Percentiles rank a stretch among this genome's conserved stretches.
Conservation (phyloP, 2,797 vertebrate species). For the Balearica regulorum region DNA sequence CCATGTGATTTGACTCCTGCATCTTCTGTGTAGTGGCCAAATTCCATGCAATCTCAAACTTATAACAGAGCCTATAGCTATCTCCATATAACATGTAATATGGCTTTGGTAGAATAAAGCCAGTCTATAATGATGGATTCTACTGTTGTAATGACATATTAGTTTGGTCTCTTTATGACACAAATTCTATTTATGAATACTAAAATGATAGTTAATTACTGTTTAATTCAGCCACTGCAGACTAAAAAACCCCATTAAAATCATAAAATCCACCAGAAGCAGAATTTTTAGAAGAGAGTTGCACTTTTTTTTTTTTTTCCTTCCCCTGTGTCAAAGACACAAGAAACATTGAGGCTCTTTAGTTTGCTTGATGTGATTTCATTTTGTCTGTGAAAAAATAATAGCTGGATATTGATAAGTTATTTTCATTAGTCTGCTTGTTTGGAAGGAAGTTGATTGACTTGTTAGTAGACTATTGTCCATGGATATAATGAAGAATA, state of each 20-base stretch:
- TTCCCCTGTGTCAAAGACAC: not conserved
- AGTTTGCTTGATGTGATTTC: not conserved
- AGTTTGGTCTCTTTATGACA: not conserved
- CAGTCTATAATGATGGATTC: not conserved
- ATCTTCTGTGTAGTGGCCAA: not conserved
- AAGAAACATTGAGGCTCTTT: not conserved
- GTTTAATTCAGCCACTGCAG: not conserved
- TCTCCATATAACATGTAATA: not conserved
- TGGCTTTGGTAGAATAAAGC: not conserved
- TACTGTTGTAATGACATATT: not conserved
- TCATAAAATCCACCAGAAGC: slow-evolving; percentile 14
- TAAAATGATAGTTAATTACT: not conserved
- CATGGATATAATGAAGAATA: not conserved
- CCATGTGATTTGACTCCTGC: not conserved
- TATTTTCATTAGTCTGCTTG: slow-evolving; percentile 1
- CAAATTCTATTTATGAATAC: not conserved
- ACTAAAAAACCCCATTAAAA: not conserved
- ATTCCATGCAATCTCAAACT: not conserved
- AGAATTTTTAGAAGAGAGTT: slow-evolving; percentile 29
- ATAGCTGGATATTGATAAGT: not conserved
- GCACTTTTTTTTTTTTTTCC: not conserved
- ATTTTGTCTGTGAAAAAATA: not conserved
- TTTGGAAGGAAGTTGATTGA: not conserved
- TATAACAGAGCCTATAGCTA: not conserved
- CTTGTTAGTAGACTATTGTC: slow-evolving; percentile 17